Evolutionary conservation across 2,888 invertebrate genomes (phyloP).

Genomic region (Xylocampa areola): DNA sequence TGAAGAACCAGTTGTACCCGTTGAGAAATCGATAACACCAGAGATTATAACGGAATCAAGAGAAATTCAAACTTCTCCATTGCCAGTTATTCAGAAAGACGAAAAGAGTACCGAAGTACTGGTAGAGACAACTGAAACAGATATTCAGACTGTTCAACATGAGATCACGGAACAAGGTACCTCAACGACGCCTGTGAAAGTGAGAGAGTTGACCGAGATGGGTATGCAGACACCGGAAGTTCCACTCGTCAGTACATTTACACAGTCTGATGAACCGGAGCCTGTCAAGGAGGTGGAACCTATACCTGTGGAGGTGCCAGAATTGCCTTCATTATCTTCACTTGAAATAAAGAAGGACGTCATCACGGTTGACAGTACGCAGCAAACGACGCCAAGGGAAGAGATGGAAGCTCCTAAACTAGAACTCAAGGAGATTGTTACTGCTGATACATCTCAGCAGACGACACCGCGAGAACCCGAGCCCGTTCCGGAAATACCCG

Average conservation of each 20-base stretch:
- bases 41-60: slow-evolving; percentile 84
- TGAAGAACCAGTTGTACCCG: slow-evolving; percentile 62
- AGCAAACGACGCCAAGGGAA: slow-evolving; percentile 67
- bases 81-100: slow-evolving; percentile 70
- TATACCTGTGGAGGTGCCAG: slow-evolving; percentile 44
- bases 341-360: slow-evolving; percentile 58
- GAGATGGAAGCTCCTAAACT: slow-evolving; percentile 57
- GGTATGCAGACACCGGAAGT: slow-evolving; percentile 82
- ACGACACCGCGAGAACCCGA: slow-evolving; percentile 68
- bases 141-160: slow-evolving; percentile 78
- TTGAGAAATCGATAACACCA: slow-evolving; percentile 66
- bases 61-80: slow-evolving; percentile 89
- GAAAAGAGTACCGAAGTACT: slow-evolving; percentile 81
- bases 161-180: slow-evolving; percentile 80
- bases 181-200: slow-evolving; percentile 76
- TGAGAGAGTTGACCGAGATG: slow-evolving; percentile 73
- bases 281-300: slow-evolving; percentile 37
- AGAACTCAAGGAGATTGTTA: slow-evolving; percentile 60
- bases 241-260: slow-evolving; percentile 74
- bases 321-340: slow-evolving; percentile 42
- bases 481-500: slow-evolving; percentile 13
- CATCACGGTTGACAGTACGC: slow-evolving; percentile 68
- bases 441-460: slow-evolving; percentile 69
- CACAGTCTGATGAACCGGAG: slow-evolving; percentile 81
- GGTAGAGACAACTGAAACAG: slow-evolving; percentile 79